phyloP scores from a whole-genome alignment of 2,113 vertebrate species.

The Sinosuthora webbiana region DNA sequence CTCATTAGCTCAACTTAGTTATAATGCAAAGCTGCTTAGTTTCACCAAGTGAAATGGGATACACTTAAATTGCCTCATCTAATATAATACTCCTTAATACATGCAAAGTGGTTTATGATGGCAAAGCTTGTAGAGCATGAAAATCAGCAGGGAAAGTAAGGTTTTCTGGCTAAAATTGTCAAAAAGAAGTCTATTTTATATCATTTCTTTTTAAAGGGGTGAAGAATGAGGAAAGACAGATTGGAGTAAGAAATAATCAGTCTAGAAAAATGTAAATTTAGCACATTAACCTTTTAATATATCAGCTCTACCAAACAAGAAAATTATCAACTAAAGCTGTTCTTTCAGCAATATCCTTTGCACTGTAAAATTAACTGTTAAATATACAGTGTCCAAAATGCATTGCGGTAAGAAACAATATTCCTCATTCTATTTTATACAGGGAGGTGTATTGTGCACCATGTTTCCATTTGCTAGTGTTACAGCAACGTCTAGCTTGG shows the following conservation, averaged over 20 bases:
- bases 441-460: background rate
- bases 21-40: slow-evolving; percentile 62
- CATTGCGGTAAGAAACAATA: background rate
- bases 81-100: slow-evolving; percentile 62
- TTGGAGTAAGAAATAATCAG: slow-evolving; percentile 8
- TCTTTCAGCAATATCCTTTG: background rate
- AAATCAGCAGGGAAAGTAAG: slow-evolving; percentile 14
- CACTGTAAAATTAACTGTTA: background rate
- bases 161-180: slow-evolving; percentile 50
- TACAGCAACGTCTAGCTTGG: background rate
- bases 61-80: slow-evolving; percentile 54
- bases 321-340: background rate
- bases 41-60: slow-evolving; percentile 61
- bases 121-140: slow-evolving; percentile 58
- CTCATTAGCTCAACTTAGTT: slow-evolving; percentile 60
- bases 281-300: slow-evolving; percentile 5
- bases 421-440: background rate
- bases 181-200: slow-evolving; percentile 15
- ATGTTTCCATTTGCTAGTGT: background rate
- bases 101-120: slow-evolving; percentile 65
- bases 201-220: background rate
- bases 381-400: background rate
- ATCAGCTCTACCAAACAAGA: slow-evolving; percentile 25
- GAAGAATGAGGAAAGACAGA: background rate
- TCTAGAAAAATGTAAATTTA: slow-evolving; percentile 16